Evolutionary conservation across 2,113 vertebrate genomes (phyloP).

Genomic region (Micromys minutus): DNA sequence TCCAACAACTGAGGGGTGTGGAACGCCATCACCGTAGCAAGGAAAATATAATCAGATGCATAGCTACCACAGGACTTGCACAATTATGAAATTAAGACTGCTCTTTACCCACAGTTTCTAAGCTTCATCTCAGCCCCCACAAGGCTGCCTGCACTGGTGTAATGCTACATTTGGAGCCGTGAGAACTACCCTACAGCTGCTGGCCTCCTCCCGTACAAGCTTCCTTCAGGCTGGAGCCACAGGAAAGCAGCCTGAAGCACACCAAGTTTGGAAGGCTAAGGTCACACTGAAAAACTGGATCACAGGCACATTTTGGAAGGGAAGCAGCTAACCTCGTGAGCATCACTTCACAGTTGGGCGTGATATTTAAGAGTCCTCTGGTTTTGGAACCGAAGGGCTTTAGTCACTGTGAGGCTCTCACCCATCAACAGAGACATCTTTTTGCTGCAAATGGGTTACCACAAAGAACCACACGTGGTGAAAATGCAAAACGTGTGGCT

Average conservation of each 20-base stretch:
- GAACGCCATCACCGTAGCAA: background rate
- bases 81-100: background rate
- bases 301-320: background rate
- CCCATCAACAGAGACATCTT: background rate
- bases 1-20: too few relatives aligned
- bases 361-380: slow-evolving; percentile 16
- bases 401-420: background rate
- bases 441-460: background rate
- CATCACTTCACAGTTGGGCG: background rate
- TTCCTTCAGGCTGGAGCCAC: slow-evolving; percentile 6
- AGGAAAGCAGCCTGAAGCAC: slow-evolving; percentile 46
- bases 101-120: slow-evolving; percentile 20
- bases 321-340: background rate
- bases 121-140: background rate
- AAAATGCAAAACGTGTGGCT: background rate
- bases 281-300: background rate
- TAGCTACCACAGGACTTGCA: background rate
- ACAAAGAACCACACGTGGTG: background rate
- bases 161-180: background rate
- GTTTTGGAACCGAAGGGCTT: slow-evolving; percentile 1
- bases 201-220: background rate
- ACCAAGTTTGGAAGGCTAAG: slow-evolving; percentile 37
- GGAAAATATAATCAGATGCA: background rate
- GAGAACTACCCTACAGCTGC: slow-evolving; percentile 9
- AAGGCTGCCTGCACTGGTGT: slow-evolving; percentile 1